Evolutionary conservation across 53 echinoderm and acorn worm genomes (phyloP), one percentile per base, ranked within the genome.

Genomic region (Holothuria scabra): DNA sequence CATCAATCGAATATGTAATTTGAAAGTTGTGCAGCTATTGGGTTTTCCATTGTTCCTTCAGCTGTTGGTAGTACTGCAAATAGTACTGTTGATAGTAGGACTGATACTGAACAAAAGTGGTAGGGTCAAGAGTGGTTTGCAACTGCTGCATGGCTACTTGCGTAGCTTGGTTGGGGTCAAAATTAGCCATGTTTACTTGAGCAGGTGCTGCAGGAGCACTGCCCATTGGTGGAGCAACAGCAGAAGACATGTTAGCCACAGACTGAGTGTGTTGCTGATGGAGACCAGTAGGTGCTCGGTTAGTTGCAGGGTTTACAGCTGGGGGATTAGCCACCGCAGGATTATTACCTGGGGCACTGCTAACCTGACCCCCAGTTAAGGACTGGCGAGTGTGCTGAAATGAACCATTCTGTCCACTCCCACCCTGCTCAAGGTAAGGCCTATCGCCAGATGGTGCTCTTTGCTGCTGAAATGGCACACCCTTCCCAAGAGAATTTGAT

Each of bases 11-110:
- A 41, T 1, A 18, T 16, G 4, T 16, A 52, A 14, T 14, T 52
- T 52, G 14, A 18, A 16, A 52, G 52, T 52, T 52, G 14, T 4
- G 52, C 18, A 52, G 52, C 65, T 64, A 64, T 4, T 70, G 71
- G 16, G 33, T 38, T 28, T 33, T 70, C 33, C 23, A 35, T 18
- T 91, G 84, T 8, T 48, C 52, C 70, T 91, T 89, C 37, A 92
- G 86, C 87, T 97, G 97, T 79, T 94, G 94, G 84, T 91, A 97
- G 84, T 97, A 97, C 29, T 93, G 93, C 84, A 92, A 86, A 56
- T 92, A 81, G 38, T 81, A 92, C 83, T 85, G 86, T 59, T 97
- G 92, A 68, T 97, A 97, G 62, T 97, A 93, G 66, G 91, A 86
- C 90, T 93, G 89, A 60, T 95, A 95, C 84, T 94, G 95, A 22